Base-by-base conservation (phyloP, 1,140 invertebrate genomes). In the Triops cancriformis region DNA sequence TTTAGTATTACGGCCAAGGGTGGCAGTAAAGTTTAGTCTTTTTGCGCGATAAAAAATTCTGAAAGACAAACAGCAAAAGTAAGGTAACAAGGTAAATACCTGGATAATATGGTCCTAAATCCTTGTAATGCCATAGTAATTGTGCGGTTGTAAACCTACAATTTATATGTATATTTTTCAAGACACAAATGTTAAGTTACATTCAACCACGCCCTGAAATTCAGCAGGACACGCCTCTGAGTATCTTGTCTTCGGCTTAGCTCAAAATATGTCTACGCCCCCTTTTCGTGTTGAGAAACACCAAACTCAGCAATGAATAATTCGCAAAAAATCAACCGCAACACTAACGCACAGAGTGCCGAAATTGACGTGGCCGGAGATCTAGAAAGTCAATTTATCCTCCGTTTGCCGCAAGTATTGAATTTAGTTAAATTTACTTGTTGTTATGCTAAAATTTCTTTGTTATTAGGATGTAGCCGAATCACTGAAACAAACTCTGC, bases 401-500 rank as follows among this genome's bases (percentile, higher is more conserved):
- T 64, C 51, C 51, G 51, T 4, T 18, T 64, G 18, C 51, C 51
- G 1, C 51, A 64, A 18, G 51, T 64, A 64, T 12, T 1, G 51
- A 4, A 23, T 64, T n/a, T 64, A 64, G 6, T 1, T 2, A 23
- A 64, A 64, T 1, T 3, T 45, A 3, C 6, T 64, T 64, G 51
- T 0, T 64, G 51, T 64, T 64, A 6, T 64, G 4, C 23, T 64
- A 18, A n/a, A 0, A 9, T 0, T 14, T 64, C 45, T 64, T 64
- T 18, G 14, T 64, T 10, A 14, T 64, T 80, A 94, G 90, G 92
- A 94, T 82, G 91, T 94, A 26, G 88, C 94, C 0, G 90, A 89
- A 82, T 84, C 87, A 18, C 84, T 96, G 11, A 86, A 89, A 79
- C 93, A 96, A 82, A 88, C 92, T 9, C 85, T 98, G 26, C 88